phyloP scores from a whole-genome alignment of 2,888 invertebrate genomes.

The Caenorhabditis sp. region DNA sequence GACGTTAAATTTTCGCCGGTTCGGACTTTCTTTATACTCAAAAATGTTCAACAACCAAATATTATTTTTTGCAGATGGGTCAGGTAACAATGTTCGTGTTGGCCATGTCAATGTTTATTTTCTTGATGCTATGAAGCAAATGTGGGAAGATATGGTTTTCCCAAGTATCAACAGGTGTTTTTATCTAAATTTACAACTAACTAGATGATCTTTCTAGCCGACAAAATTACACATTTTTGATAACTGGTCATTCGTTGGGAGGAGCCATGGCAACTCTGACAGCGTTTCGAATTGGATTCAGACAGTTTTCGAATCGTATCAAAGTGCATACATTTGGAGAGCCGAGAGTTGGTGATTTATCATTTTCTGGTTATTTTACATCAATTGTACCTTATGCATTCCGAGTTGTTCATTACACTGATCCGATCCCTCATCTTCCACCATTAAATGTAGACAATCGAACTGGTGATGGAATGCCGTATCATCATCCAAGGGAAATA shows the following conservation, averaged over 20 bases:
- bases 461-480: slow-evolving; percentile 38
- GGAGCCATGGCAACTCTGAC: slow-evolving; percentile 51
- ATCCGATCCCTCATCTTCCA: slow-evolving; percentile 52
- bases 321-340: slow-evolving; percentile 50
- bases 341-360: slow-evolving; percentile 46
- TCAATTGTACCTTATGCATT: slow-evolving; percentile 45
- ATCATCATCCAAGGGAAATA: slow-evolving; percentile 50
- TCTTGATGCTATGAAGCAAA: slow-evolving; percentile 42
- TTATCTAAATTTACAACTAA: not conserved
- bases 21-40: no score
- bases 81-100: slow-evolving; percentile 21
- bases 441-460: slow-evolving; percentile 40
- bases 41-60: no score
- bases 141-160: slow-evolving; percentile 48
- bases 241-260: slow-evolving; percentile 52
- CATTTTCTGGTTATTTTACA: slow-evolving; percentile 38
- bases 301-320: slow-evolving; percentile 32
- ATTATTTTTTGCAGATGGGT: slow-evolving; percentile 25
- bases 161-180: slow-evolving; percentile 27
- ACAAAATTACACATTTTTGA: slow-evolving; percentile 29
- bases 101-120: slow-evolving; percentile 51
- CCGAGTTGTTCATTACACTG: slow-evolving; percentile 46
- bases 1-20: no score
- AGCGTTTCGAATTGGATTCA: slow-evolving; percentile 38
- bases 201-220: slow-evolving; percentile 26